Base-by-base conservation (phyloP, 1,140 invertebrate species). In the Trichomalopsis sarcophagae region DNA sequence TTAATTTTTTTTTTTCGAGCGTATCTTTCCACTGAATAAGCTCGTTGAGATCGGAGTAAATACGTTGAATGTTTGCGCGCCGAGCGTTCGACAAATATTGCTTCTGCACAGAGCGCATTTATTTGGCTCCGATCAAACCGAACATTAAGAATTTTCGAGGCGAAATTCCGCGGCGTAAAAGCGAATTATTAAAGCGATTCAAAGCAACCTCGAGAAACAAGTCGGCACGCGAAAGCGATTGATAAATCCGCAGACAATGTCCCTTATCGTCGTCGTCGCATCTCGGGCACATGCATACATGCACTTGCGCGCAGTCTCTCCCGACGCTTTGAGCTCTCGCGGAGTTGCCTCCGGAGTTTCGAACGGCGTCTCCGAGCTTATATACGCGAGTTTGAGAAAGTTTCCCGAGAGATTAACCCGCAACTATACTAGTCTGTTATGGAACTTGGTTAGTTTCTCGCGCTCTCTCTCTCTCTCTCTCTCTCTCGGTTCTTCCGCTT, bases 351-450 rank as follows among this genome's bases (percentile, higher is more conserved):
- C 10, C 27, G 23, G 17, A 71, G 68, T 71, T 71, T 71, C 33
- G 13, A n/a, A 82, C 69, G 84, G 84, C 47, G 80, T 21, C 68
- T 76, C 84, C 4, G 82, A 73, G 82, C 62, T 88, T 88, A 82
- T 88, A 82, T 27, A 27, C 83, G 68, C 81, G 86, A 69, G 30
- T 83, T 77, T 21, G 74, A 4, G 30, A 81, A 87, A 89, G 81
- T 89, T 88, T 30, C 44, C 74, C 40, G 81, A 84, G 80, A 83
- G 87, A 88, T 89, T 88, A 89, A 86, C 84, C 87, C 75, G 77
- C 83, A 87, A 86, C 86, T 85, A 27, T 27, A 84, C 66, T 69
- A 77, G 47, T 2, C 30, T 62, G 87, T 87, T 88, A 88, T 87
- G 86, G 84, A 89, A 83, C 86, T 88, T 87, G 69, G 85, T 87